These are phyloP conservation scores for Macropis europaea DNA, from an alignment of 2,888 invertebrate genomes.

Conservation along the genomic window DNA sequence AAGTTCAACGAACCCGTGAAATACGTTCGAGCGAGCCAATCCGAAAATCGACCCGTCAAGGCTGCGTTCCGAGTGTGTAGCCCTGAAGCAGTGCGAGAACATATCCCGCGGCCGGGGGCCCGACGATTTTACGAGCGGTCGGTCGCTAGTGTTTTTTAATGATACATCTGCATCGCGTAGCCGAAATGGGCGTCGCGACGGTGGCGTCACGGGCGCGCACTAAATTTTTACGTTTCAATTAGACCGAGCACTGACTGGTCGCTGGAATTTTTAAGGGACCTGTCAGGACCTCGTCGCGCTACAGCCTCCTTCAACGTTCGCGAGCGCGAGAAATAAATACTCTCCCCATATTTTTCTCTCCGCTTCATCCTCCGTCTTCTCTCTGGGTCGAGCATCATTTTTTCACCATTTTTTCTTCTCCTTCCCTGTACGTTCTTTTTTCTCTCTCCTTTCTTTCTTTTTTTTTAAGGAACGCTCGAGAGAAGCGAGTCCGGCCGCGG, in stretches of 20 bases:
- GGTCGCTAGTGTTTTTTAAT: conserved; percentile 61
- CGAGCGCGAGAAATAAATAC: conserved; percentile 45
- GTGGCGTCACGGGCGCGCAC: conserved; percentile 39
- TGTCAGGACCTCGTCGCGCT: conserved; percentile 28
- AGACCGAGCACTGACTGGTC: conserved; percentile 39
- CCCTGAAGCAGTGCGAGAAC: conserved; percentile 15
- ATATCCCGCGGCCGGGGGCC: conserved; percentile 7
- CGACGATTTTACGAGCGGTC: conserved; percentile 61
- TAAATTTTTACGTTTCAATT: conserved; percentile 72
- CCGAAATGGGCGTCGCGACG: conserved; percentile 34
- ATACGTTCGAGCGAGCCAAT: not conserved
- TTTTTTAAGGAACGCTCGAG: conserved; percentile 24
- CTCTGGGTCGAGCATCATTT: conserved; percentile 23
- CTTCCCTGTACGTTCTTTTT: not conserved
- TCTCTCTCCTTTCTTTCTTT: conserved; percentile 20
- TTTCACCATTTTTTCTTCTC: conserved; percentile 1
- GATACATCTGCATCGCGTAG: conserved; percentile 57
- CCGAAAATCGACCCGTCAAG: not conserved
- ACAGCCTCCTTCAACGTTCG: conserved; percentile 2
- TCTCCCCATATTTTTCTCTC: conserved; percentile 7
- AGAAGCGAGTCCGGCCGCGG: conserved; percentile 46
- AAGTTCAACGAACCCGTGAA: not conserved
- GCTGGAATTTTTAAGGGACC: conserved; percentile 28
- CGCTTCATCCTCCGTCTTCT: not conserved
- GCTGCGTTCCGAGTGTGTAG: conserved; percentile 1